Evolutionary conservation across 2,797 vertebrate species (phyloP), one percentile per base, ranked within the genome.

Genomic region (Ciconia nigra): DNA sequence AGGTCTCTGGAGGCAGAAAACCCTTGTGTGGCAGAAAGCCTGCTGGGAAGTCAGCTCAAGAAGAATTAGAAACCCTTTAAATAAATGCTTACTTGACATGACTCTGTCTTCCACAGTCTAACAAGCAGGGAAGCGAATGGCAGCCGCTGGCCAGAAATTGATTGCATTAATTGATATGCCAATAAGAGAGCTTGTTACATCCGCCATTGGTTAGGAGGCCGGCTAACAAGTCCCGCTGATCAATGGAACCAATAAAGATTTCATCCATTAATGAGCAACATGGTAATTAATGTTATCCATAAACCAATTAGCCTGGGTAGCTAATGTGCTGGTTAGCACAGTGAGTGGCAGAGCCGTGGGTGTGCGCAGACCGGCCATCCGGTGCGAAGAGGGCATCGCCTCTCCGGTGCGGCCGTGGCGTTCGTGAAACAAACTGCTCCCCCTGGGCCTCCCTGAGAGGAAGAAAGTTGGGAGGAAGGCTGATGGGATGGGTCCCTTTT

Each of bases 141-240:
- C 99, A 99, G 99, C 99, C 98, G 98, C 99, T 98, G 98, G 99
- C 99, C 98, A 99, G 98, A 98, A 99, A 99, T 99, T 99, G 99
- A 99, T 99, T 99, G 98, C 99, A 99, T 99, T 99, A 99, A 99
- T 99, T 99, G 99, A 99, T 99, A 99, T 99, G 99, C 99, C 99
- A 99, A 99, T 99, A 99, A 99, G 99, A 99, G 99, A 99, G 99
- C 99, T 99, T 99, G 99, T 99, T 99, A 99, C 98, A 99, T 99
- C 99, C 98, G 98, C 99, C 99, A 99, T 99, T 99, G 99, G 99
- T 99, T 99, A 99, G 99, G 98, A 99, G 99, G 99, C 99, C 98
- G 98, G 98, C 99, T 99, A 99, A 99, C 99, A 99, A 99, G 99
- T 99, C 98, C 98, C 86, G 79, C 98, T 99, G 99, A 99, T 99